Evolutionary conservation across 2,797 vertebrate genomes (phyloP).

Genomic region (Apodemus agrarius): DNA sequence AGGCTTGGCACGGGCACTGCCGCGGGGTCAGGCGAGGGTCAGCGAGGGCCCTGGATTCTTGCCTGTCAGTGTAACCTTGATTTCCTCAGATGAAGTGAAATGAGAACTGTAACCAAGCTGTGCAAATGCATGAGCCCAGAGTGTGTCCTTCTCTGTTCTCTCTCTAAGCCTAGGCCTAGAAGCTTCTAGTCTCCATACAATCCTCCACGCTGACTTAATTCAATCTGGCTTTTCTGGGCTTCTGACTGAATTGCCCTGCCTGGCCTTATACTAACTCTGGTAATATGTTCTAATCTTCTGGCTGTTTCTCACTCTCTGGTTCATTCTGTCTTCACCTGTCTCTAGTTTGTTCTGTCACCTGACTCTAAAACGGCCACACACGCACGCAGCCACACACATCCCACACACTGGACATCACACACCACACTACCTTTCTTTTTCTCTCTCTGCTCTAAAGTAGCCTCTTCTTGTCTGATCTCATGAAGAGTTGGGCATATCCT

Average conservation of each 20-base stretch:
- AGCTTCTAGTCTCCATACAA: background rate
- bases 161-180: background rate
- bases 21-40: background rate
- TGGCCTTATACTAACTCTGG: background rate
- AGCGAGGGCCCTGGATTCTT: background rate
- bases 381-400: no score
- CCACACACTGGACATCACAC: background rate
- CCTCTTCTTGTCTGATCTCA: background rate
- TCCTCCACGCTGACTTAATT: background rate
- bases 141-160: background rate
- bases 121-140: background rate
- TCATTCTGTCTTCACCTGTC: background rate
- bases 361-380: background rate
- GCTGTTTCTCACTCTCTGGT: background rate
- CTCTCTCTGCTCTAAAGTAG: background rate
- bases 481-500: background rate
- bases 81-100: background rate
- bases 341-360: background rate
- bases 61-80: background rate
- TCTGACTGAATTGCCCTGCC: background rate
- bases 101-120: background rate
- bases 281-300: background rate
- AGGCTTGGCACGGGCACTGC: background rate
- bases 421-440: background rate
- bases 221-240: background rate